Base-by-base conservation (phyloP, 1,140 invertebrate species). In the Papilio glaucus region DNA sequence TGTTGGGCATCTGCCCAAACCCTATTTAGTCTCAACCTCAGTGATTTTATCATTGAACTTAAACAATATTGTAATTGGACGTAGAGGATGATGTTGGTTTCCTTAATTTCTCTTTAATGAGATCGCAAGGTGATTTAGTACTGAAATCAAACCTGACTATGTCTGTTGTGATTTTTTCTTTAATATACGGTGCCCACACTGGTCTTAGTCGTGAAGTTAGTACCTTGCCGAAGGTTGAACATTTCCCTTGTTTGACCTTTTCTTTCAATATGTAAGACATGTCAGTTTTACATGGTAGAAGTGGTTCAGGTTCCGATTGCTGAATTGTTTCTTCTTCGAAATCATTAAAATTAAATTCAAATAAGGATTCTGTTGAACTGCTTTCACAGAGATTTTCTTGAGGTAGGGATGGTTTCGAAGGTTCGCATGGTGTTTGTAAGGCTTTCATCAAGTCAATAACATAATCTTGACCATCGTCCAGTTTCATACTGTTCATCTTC, bases 201-300 rank as follows among this genome's bases (percentile, higher is more conserved):
- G 82, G 83, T 41, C 69, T 80, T 12, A 82, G 37, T 53, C 82
- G 73, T 29, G 87, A 78, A 29, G 77, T 77, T 8, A 91, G 45
- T 0, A 90, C 84, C 79, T 84, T 89, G 6, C 86, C 87, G 82
- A 90, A 91, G 0, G 77, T 41, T n/a, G 87, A 91, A 73, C 84
- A 85, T 78, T 85, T 85, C 5, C 53, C 81, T 69, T 29, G 80
- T 10, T 69, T 75, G 8, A 87, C 71, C 70, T 86, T 86, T 15
- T 84, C 26, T 18, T 79, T 74, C 6, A 91, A 75, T 65, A 90
- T 86, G 70, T 85, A 85, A 15, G 85, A 85, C 79, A 89, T 86
- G 38, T 89, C 87, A 24, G 76, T 85, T n/a, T 38, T 81, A 61
- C 82, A 85, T 0, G 88, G 85, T 12, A 89, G 67, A 13, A 80